Conservation (phyloP, 1,140 invertebrate genomes). For the Cydia fagiglandana region DNA sequence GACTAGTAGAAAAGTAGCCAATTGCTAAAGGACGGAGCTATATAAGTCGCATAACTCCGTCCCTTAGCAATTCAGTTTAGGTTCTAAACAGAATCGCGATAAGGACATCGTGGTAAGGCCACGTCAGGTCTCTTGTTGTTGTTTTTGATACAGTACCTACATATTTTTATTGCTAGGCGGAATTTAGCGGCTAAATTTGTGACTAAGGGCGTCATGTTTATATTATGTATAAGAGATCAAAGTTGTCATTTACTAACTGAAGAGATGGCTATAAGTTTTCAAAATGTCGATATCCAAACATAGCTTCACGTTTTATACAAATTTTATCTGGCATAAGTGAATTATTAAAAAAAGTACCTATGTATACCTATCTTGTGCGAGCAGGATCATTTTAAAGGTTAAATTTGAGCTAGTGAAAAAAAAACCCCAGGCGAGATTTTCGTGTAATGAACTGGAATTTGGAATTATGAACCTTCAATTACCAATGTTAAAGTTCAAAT, state of each 20-base stretch:
- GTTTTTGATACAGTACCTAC: too few relatives aligned
- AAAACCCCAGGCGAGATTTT: background rate
- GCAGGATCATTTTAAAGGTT: background rate
- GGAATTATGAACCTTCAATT: background rate
- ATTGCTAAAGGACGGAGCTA: too few relatives aligned
- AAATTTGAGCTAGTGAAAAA: background rate
- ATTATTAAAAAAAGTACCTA: background rate
- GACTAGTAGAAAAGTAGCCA: too few relatives aligned
- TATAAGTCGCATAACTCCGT: too few relatives aligned
- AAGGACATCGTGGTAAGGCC: too few relatives aligned
- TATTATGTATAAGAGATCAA: conserved; percentile 3
- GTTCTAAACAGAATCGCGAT: too few relatives aligned
- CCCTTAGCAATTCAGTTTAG: too few relatives aligned
- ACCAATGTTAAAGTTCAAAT: background rate
- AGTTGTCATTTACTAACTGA: background rate
- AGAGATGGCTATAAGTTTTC: too few relatives aligned
- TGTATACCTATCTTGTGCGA: background rate
- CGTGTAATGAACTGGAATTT: background rate
- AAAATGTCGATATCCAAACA: background rate
- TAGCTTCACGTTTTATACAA: background rate
- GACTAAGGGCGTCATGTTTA: background rate
- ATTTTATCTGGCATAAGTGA: background rate
- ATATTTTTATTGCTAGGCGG: too few relatives aligned
- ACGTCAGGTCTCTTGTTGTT: too few relatives aligned
- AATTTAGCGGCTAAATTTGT: background rate